phyloP scores from a whole-genome alignment of 2,797 vertebrate genomes.

The Aythya fuligula region DNA sequence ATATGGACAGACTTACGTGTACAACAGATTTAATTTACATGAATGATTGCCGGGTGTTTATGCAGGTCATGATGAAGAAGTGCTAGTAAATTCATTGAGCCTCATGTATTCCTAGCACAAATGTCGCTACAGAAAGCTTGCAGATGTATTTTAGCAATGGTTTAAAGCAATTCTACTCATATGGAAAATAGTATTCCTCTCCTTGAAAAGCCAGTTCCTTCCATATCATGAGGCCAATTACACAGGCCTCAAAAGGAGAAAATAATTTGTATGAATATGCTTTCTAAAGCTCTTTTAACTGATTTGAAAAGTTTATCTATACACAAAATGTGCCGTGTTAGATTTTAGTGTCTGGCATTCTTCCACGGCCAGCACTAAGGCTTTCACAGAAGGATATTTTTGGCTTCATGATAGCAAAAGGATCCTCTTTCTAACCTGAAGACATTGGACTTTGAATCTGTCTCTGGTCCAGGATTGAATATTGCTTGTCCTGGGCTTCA shows the following conservation, averaged over 20 bases:
- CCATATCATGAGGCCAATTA: background rate
- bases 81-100: background rate
- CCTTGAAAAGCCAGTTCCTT: background rate
- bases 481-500: conserved; percentile 42
- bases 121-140: background rate
- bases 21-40: background rate
- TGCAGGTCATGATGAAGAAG: background rate
- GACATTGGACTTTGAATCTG: conserved; percentile 10
- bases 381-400: conserved; percentile 22
- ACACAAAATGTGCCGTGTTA: background rate
- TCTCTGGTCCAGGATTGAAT: conserved; percentile 23
- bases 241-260: background rate
- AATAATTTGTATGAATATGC: background rate
- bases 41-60: background rate
- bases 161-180: background rate
- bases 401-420: conserved; percentile 27
- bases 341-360: background rate
- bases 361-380: background rate
- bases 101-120: background rate
- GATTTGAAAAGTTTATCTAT: conserved; percentile 33
- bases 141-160: conserved; percentile 1
- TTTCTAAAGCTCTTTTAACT: conserved; percentile 28
- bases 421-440: conserved; percentile 47
- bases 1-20: background rate
- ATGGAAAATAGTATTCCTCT: background rate